Conservation (phyloP, 2,888 invertebrate species). For the Eretmocerus hayati region DNA sequence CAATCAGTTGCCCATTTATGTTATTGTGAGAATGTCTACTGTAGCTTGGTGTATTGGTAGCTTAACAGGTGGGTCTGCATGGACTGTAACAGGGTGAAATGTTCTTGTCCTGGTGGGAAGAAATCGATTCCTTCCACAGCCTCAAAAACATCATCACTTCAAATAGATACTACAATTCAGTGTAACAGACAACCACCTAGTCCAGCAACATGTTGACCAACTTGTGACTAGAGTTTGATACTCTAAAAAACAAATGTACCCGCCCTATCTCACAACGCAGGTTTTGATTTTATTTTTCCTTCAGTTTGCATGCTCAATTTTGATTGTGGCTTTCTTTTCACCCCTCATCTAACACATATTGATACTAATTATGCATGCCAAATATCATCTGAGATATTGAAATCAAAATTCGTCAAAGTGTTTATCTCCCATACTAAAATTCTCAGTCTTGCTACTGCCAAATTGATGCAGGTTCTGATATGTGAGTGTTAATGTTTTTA, state of each 20-base stretch:
- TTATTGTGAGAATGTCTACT: conserved; percentile 26
- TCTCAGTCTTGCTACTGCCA: conserved; percentile 11
- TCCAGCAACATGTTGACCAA: conserved; percentile 36
- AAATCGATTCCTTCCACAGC: conserved; percentile 32
- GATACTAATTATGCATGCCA: too few species aligned
- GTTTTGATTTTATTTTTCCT: conserved; percentile 39
- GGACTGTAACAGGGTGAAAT: conserved; percentile 63
- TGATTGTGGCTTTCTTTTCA: too few species aligned
- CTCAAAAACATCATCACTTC: conserved; percentile 31
- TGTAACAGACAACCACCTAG: conserved; percentile 41
- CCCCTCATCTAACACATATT: too few species aligned
- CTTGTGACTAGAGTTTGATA: conserved; percentile 21
- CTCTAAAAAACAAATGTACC: conserved; percentile 14
- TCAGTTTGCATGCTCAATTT: conserved; percentile 22
- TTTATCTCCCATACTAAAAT: background rate
- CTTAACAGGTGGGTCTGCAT: conserved; percentile 68
- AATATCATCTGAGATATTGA: too few species aligned
- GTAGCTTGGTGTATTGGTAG: conserved; percentile 61
- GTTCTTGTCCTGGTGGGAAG: conserved; percentile 51
- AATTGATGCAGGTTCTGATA: conserved; percentile 4
- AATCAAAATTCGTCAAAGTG: too few species aligned
- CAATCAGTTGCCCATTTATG: background rate
- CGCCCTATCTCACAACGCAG: conserved; percentile 29
- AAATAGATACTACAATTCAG: conserved; percentile 35
- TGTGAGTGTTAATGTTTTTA: conserved; percentile 5